Evolutionary conservation across 2,113 vertebrate genomes (phyloP).

Genomic region (Notothenia rossii): DNA sequence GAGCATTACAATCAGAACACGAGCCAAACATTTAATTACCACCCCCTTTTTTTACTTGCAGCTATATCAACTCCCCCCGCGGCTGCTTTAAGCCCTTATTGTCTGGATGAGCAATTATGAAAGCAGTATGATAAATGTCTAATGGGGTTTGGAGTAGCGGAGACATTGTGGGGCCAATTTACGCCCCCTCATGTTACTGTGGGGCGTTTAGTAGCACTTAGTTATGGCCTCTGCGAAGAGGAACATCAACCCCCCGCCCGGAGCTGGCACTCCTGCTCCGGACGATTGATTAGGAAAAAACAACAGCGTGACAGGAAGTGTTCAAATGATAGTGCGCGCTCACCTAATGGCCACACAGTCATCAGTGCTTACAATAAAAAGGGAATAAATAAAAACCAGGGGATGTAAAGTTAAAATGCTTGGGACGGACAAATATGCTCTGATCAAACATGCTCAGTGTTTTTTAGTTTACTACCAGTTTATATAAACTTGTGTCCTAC

Average conservation of each 20-base stretch:
- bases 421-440: neutral
- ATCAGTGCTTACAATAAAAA: constrained; percentile 11
- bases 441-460: too few relatives aligned
- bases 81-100: constrained; percentile 51
- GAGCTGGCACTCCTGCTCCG: constrained; percentile 14
- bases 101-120: constrained; percentile 65
- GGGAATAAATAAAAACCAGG: neutral
- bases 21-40: constrained; percentile 49
- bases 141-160: constrained; percentile 49
- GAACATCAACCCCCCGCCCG: constrained; percentile 7
- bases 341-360: constrained; percentile 5
- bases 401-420: too few relatives aligned
- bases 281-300: constrained; percentile 40
- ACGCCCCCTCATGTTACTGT: constrained; percentile 40
- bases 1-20: constrained; percentile 40
- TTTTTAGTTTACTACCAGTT: too few relatives aligned
- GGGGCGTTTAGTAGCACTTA: constrained; percentile 50
- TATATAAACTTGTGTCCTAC: too few relatives aligned
- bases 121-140: constrained; percentile 60
- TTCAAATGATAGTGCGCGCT: constrained; percentile 22
- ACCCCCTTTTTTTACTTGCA: constrained; percentile 27
- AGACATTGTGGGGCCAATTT: constrained; percentile 28
- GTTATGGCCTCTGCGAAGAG: constrained; percentile 33
- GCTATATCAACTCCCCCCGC: constrained; percentile 40
- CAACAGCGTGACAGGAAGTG: constrained; percentile 4